These are phyloP conservation scores for Polypedilum vanderplanki DNA, from an alignment of 1,140 invertebrate genomes.

Conservation along the genomic window DNA sequence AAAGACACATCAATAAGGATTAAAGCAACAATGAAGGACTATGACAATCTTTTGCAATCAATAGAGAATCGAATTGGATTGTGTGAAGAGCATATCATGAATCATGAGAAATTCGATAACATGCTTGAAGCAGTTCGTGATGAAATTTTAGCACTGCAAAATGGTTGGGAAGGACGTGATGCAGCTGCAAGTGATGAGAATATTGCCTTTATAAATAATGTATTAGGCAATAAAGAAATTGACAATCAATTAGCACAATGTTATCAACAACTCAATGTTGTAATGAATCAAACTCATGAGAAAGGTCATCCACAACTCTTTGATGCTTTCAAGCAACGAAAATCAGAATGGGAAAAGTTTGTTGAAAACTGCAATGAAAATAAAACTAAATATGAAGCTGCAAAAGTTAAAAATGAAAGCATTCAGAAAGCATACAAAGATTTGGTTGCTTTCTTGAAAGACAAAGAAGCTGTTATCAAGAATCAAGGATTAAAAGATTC, in stretches of 20 bases:
- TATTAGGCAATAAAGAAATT: conserved; percentile 64
- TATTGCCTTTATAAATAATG: conserved; percentile 63
- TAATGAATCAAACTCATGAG: conserved; percentile 70
- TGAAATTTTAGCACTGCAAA: conserved; percentile 56
- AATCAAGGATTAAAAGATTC: conserved; percentile 85
- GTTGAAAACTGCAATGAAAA: conserved; percentile 60
- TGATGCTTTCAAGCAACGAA: conserved; percentile 67
- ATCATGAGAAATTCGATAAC: conserved; percentile 76
- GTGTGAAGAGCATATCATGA: conserved; percentile 63
- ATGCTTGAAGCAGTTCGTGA: conserved; percentile 65
- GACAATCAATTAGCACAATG: conserved; percentile 64
- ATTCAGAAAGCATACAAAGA: conserved; percentile 69
- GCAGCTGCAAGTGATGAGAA: conserved; percentile 64
- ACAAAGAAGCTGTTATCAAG: conserved; percentile 74
- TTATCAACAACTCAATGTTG: conserved; percentile 60
- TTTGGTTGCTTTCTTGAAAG: conserved; percentile 75
- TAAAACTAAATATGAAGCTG: conserved; percentile 59
- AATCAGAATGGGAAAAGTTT: conserved; percentile 69
- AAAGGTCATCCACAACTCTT: conserved; percentile 67
- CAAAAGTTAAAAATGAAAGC: conserved; percentile 68
- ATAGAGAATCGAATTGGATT: conserved; percentile 59
- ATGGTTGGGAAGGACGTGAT: conserved; percentile 64
- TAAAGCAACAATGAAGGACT: conserved; percentile 58
- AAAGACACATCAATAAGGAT: conserved; percentile 65
- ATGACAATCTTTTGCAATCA: conserved; percentile 58